A percentile compares a stretch with the other conserved stretches of the same genome.
These are phyloP conservation scores for Rhagophthalmus giganteus DNA, from an alignment of 2,888 invertebrate genomes.

Conservation along the genomic window DNA sequence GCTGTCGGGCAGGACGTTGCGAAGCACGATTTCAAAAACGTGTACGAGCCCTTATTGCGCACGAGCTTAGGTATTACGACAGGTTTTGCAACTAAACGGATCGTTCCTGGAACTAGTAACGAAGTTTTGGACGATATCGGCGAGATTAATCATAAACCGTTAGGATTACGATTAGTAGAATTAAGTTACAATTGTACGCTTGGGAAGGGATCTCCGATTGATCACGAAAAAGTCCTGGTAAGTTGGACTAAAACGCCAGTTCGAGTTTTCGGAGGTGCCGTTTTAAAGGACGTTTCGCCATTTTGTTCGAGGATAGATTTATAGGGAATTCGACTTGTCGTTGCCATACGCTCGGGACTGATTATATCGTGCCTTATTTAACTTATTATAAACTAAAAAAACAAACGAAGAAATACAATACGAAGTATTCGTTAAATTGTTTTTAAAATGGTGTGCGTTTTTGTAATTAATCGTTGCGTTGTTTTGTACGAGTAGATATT, in stretches of 20 bases:
- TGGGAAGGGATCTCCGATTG: constrained; percentile 57
- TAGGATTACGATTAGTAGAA: constrained; percentile 56
- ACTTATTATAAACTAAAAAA: too few relatives aligned
- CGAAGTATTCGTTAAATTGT: too few relatives aligned
- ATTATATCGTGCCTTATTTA: too few relatives aligned
- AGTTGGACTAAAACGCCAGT: constrained; percentile 71
- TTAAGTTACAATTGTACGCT: constrained; percentile 55
- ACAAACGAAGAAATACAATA: too few relatives aligned
- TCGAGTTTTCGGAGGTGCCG: constrained; percentile 68
- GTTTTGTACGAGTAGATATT: too few relatives aligned
- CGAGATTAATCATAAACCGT: constrained; percentile 41
- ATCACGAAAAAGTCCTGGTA: constrained; percentile 59
- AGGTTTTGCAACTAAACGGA: constrained; percentile 16
- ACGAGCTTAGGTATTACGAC: neutral
- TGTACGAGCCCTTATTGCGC: neutral
- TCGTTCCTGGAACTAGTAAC: constrained; percentile 24
- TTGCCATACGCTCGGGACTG: too few relatives aligned
- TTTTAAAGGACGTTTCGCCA: constrained; percentile 61
- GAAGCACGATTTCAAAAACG: neutral
- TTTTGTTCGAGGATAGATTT: too few relatives aligned
- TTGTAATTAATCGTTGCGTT: too few relatives aligned
- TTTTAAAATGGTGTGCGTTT: too few relatives aligned
- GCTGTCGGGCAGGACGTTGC: neutral
- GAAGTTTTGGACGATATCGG: neutral
- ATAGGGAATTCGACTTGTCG: too few relatives aligned